Conservation (phyloP, 2,888 invertebrate genomes). For the Dendrolimus houi region DNA sequence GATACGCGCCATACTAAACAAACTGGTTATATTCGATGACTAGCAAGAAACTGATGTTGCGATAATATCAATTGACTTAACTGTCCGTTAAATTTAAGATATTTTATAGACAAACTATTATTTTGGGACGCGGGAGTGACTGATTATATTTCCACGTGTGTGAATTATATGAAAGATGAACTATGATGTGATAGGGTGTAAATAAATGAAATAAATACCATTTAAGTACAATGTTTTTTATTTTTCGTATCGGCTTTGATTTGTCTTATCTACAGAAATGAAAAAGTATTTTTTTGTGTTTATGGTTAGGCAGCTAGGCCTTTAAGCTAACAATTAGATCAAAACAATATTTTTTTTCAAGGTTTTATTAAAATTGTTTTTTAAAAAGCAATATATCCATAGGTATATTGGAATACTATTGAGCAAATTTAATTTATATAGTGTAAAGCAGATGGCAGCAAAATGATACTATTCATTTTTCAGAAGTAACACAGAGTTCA, state of each 20-base stretch:
- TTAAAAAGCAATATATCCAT: too few species aligned
- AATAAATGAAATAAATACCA: conserved; percentile 63
- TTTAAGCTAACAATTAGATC: too few species aligned
- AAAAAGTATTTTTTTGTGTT: too few species aligned
- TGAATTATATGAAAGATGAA: conserved; percentile 27
- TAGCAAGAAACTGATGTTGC: conserved; percentile 2
- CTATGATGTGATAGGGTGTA: conserved; percentile 48
- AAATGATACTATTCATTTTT: too few species aligned
- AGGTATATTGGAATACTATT: too few species aligned
- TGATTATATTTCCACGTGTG: conserved; percentile 32
- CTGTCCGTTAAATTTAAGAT: conserved; percentile 35
- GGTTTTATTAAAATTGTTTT: too few species aligned
- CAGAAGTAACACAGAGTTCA: too few species aligned
- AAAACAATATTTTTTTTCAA: too few species aligned
- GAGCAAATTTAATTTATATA: too few species aligned
- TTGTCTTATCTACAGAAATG: too few species aligned
- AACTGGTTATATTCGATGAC: background rate
- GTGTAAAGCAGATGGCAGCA: too few species aligned
- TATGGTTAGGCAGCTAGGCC: too few species aligned
- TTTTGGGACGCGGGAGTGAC: conserved; percentile 40
- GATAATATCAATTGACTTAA: conserved; percentile 27
- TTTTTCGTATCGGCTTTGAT: conserved; percentile 2
- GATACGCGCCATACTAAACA: conserved; percentile 88
- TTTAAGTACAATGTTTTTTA: conserved; percentile 42
- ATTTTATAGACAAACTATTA: conserved; percentile 44